A percentile compares a stretch with the other conserved stretches of the same genome.
Conservation (phyloP, 2,797 vertebrate species). For the Poeciliopsis paucimaculata region DNA sequence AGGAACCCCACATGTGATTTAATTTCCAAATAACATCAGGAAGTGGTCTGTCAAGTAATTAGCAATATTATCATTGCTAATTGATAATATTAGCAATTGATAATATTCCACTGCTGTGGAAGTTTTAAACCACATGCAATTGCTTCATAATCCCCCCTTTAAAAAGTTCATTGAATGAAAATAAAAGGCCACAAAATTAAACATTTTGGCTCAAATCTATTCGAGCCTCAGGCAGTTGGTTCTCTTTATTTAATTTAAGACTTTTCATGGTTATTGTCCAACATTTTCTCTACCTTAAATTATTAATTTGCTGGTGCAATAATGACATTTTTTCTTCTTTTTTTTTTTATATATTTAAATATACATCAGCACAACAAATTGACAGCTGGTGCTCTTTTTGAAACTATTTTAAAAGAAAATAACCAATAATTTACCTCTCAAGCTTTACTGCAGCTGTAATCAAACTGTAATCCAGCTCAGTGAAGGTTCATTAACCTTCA, state of each 20-base stretch:
- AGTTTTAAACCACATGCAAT: background rate
- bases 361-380: background rate
- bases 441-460: background rate
- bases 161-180: background rate
- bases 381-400: background rate
- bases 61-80: background rate
- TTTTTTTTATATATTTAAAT: background rate
- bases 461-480: conserved; percentile 1
- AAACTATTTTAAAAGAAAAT: background rate
- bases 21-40: background rate
- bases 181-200: background rate
- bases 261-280: background rate
- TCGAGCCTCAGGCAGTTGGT: background rate
- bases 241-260: background rate
- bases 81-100: no score
- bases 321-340: background rate
- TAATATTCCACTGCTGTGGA: background rate
- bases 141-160: background rate
- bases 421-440: background rate
- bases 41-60: background rate
- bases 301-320: background rate
- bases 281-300: background rate
- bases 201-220: background rate
- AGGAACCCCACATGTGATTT: background rate
- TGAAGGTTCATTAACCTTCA: background rate